These are phyloP conservation scores for Nothoprocta pentlandii DNA, from an alignment of 2,113 vertebrate species.

Conservation along the genomic window DNA sequence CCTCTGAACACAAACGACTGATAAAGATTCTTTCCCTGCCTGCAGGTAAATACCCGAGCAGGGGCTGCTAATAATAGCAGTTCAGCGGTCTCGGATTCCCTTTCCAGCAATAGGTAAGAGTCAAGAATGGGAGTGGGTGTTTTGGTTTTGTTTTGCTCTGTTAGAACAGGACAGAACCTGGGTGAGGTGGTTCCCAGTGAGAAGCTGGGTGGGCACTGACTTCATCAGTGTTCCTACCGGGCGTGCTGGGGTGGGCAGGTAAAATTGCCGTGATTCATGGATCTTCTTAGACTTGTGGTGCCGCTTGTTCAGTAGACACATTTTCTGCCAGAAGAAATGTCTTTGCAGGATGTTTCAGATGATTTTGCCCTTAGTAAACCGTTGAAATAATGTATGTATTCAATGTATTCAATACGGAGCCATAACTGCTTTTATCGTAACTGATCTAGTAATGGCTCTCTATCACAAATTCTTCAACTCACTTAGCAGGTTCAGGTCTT, in stretches of 20 bases:
- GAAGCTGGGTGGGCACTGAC: neutral
- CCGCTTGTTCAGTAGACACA: neutral
- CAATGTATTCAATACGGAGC: neutral
- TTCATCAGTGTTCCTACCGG: neutral
- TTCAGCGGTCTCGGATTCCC: slow-evolving; percentile 83
- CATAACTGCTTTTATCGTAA: neutral
- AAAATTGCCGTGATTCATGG: neutral
- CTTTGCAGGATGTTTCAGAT: neutral
- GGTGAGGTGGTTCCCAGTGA: neutral
- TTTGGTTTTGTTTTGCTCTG: neutral
- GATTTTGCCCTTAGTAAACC: neutral
- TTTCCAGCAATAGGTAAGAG: slow-evolving; percentile 95
- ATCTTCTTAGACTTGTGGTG: neutral
- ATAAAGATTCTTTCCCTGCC: slow-evolving; percentile 75
- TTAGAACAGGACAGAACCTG: neutral
- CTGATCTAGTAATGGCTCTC: neutral
- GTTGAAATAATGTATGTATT: fast-evolving
- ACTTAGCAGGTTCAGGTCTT: neutral
- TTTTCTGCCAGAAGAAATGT: neutral
- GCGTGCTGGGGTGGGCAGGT: neutral
- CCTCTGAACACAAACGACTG: slow-evolving; percentile 70
- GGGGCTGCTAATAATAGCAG: slow-evolving; percentile 86
- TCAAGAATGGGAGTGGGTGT: neutral
- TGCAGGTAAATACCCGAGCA: slow-evolving; percentile 94
- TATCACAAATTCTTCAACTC: neutral